Evolutionary conservation across 2,797 vertebrate genomes (phyloP).

Genomic region (Aythya fuligula): DNA sequence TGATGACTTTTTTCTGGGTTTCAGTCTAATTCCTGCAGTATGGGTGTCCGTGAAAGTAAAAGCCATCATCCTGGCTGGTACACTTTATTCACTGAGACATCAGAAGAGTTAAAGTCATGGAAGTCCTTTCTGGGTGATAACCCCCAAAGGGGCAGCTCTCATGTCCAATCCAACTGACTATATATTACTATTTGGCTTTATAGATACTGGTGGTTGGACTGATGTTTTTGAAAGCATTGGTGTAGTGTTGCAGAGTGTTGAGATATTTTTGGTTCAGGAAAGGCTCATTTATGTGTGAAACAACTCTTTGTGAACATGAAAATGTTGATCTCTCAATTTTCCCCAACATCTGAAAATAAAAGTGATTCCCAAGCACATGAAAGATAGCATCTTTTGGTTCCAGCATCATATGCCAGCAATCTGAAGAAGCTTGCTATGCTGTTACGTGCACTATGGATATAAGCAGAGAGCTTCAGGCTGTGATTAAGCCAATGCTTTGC

Average conservation of each 20-base stretch:
- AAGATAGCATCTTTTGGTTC: not conserved
- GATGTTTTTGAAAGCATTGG: not conserved
- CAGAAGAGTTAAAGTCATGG: not conserved
- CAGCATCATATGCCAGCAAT: not conserved
- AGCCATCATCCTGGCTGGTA: not conserved
- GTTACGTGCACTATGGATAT: not conserved
- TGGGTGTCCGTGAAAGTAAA: not conserved
- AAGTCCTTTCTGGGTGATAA: not conserved
- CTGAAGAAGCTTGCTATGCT: not conserved
- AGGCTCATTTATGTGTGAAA: not conserved
- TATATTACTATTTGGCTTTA: not conserved
- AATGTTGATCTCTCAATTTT: not conserved
- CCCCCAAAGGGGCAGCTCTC: not conserved
- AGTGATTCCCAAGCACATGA: not conserved
- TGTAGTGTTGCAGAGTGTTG: not conserved
- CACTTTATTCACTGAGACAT: not conserved
- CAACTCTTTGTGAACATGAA: not conserved
- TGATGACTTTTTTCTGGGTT: not conserved
- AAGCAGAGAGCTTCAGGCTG: not conserved
- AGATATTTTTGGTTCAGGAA: not conserved
- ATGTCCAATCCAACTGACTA: not conserved
- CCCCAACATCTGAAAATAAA: not conserved
- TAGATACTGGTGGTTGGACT: not conserved
- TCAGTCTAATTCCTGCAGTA: not conserved
- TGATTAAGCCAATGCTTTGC: not conserved